Evolutionary conservation across 2,888 invertebrate species (phyloP), one percentile per base, ranked within the genome.

Genomic region (Lithophane socia): DNA sequence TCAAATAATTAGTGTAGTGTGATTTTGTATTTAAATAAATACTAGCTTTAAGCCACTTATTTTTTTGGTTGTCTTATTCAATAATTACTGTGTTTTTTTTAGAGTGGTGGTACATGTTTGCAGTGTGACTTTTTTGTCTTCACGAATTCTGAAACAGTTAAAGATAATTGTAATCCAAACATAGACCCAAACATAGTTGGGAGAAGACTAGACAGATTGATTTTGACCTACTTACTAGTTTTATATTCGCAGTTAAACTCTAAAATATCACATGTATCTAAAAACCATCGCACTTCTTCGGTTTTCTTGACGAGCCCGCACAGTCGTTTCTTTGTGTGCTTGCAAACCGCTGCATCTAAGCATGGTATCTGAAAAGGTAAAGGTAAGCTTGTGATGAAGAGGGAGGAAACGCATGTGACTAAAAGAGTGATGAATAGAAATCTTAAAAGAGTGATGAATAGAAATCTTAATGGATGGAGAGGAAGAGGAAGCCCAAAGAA

Each of bases 241-340:
- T 89, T 92, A 85, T 95, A 95, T 91, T 95, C 92, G 75, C 96
- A 96, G 80, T 96, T 96, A 71, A 94, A 95, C 83, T 96, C 96
- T 9, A 92, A 60, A 66, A 95, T 80, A 67, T 95, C 95, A 86
- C 96, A 96, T 44, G 77, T 85, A 78, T 96, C 94, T 58, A 94
- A 76, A 73, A 96, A 96, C 92, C 95, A 92, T 63, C 94, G 91
- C 0, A 95, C 88, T 89, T 96, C 94, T 13, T 87, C 88, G 0
- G 88, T 93, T 0, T 18, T 52, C 0, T 60, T 29, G 5, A 93
- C 80, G 0, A 93, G 56, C 1, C 94, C 95, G 77, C 96, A 96
- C 12, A 84, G 60, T 49, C 92, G 86, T 66, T 77, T 85, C 9
- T 91, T 91, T 7, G 75, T 88, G 85, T 96, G 96, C 1, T 54